Percentiles rank a stretch among this genome's conserved stretches.
phyloP scores from a whole-genome alignment of 2,797 vertebrate genomes.

The Capromys pilorides region DNA sequence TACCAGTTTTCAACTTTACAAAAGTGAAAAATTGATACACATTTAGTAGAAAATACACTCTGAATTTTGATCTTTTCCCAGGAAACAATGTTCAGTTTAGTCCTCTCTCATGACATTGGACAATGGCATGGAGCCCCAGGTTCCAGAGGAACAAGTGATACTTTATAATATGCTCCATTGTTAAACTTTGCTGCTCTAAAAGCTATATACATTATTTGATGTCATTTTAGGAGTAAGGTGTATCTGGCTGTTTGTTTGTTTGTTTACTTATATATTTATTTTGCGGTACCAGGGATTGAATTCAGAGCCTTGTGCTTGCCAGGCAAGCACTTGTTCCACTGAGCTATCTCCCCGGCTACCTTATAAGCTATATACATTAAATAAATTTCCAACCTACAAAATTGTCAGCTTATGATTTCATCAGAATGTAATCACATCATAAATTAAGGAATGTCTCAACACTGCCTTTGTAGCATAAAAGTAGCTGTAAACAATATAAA shows the following conservation, averaged over 20 bases:
- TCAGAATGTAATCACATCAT: background rate
- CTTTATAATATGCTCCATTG: background rate
- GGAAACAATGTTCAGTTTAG: background rate
- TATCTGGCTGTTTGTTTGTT: too few relatives aligned
- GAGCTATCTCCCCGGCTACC: too few relatives aligned
- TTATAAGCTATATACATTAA: background rate
- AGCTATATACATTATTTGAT: background rate
- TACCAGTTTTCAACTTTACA: background rate
- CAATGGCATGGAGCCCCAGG: too few relatives aligned
- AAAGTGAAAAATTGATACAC: background rate
- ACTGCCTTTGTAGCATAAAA: background rate
- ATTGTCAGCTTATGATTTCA: background rate
- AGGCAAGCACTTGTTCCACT: too few relatives aligned
- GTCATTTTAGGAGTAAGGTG: too few relatives aligned
- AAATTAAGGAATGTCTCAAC: background rate
- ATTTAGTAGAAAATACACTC: background rate
- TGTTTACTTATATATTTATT: too few relatives aligned
- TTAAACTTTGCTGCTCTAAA: background rate
- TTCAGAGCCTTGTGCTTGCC: too few relatives aligned
- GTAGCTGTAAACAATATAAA: background rate
- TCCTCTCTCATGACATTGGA: background rate
- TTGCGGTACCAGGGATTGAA: too few relatives aligned
- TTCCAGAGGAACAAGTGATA: background rate
- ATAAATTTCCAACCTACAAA: background rate
- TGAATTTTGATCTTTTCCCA: background rate